A percentile compares a stretch with the other conserved stretches of the same genome.
phyloP scores from a whole-genome alignment of 1,140 invertebrate species.

The Acyrthosiphon pisum region DNA sequence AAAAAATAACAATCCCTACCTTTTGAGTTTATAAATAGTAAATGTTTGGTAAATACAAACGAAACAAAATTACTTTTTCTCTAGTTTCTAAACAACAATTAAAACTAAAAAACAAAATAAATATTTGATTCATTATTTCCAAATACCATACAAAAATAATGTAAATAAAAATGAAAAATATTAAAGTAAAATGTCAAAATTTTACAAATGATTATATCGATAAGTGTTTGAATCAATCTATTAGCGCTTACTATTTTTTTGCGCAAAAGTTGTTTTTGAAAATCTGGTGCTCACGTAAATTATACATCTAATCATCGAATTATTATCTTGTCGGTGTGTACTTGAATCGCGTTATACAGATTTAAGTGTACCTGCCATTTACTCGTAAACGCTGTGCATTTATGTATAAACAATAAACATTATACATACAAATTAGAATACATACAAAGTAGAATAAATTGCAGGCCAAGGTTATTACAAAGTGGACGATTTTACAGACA shows the following conservation, averaged over 20 bases:
- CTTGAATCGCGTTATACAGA: too few species aligned
- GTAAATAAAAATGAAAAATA: neutral
- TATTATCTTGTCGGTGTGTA: neutral
- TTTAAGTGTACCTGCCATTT: neutral
- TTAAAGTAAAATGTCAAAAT: neutral
- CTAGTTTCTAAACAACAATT: neutral
- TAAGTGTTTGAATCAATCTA: neutral
- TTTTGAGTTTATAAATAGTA: neutral
- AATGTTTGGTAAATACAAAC: neutral
- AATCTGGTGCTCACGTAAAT: neutral
- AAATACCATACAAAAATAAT: neutral
- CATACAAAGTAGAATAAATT: too few species aligned
- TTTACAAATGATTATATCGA: neutral
- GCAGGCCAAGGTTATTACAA: neutral
- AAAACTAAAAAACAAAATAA: neutral
- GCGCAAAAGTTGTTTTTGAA: neutral
- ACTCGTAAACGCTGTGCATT: neutral
- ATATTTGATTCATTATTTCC: neutral
- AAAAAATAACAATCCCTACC: neutral
- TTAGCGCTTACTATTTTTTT: neutral
- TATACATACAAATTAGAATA: too few species aligned
- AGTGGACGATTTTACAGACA: neutral
- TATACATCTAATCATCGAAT: neutral
- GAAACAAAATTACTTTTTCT: neutral
- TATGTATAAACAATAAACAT: neutral